Conservation (phyloP, 2,888 invertebrate species). For the Listrodromus nycthemerus region DNA sequence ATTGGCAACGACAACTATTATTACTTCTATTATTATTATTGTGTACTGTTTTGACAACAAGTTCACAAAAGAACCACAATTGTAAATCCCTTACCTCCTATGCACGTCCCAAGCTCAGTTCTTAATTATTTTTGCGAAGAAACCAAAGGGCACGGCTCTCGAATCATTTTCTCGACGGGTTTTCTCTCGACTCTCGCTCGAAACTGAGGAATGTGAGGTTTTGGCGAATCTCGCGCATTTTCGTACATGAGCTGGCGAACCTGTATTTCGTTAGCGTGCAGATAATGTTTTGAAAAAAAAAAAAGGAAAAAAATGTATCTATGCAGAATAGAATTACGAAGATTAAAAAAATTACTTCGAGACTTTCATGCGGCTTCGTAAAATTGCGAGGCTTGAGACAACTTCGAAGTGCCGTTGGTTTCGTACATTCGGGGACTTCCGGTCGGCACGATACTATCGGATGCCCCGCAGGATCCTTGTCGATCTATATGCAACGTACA, state of each 20-base stretch:
- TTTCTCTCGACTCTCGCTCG: conserved; percentile 36
- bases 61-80: conserved; percentile 32
- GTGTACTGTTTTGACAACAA: conserved; percentile 34
- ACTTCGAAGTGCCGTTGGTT: conserved; percentile 33
- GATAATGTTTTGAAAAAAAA: neutral
- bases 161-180: conserved; percentile 42
- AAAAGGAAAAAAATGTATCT: neutral
- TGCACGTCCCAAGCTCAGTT: neutral
- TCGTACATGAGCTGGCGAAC: conserved; percentile 57
- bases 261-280: conserved; percentile 44
- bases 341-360: conserved; percentile 60
- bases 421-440: conserved; percentile 61
- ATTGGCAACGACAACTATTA: conserved; percentile 48
- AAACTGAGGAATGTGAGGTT: conserved; percentile 37
- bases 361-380: conserved; percentile 44
- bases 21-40: conserved; percentile 27
- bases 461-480: conserved; percentile 67
- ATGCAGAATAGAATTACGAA: neutral
- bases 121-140: conserved; percentile 21
- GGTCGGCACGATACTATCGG: conserved; percentile 64
- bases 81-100: conserved; percentile 8
- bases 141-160: conserved; percentile 26
- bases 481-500: conserved; percentile 47
- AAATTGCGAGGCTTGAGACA: conserved; percentile 46
- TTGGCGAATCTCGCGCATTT: conserved; percentile 51